Conservation (phyloP, 2,888 invertebrate species). For the Villa cingulata region DNA sequence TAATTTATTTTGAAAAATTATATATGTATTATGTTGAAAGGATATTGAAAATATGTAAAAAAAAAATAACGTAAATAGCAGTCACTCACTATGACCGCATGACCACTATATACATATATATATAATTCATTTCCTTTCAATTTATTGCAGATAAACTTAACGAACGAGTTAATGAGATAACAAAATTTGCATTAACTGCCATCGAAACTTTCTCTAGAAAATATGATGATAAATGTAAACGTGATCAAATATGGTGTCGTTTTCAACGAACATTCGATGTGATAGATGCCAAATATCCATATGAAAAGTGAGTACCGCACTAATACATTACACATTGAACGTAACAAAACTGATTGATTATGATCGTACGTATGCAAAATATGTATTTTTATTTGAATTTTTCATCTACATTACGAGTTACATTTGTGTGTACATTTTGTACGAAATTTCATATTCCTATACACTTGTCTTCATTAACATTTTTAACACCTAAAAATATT, state of each 20-base stretch:
- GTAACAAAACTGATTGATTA: too few relatives aligned
- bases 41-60: too few relatives aligned
- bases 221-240: conserved; percentile 11
- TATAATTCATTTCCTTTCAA: not conserved
- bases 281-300: conserved; percentile 13
- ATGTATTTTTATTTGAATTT: too few relatives aligned
- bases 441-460: not conserved
- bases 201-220: conserved; percentile 14
- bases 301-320: conserved; percentile 9
- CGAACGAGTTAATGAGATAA: conserved; percentile 36
- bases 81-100: too few relatives aligned
- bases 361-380: too few relatives aligned
- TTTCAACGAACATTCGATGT: conserved; percentile 11
- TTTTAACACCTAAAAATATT: not conserved
- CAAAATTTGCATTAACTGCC: conserved; percentile 38
- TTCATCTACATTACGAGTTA: too few relatives aligned
- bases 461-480: too few relatives aligned
- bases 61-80: too few relatives aligned
- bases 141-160: conserved; percentile 26
- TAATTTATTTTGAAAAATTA: too few relatives aligned
- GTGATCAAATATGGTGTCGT: conserved; percentile 14
- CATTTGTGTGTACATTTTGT: not conserved
- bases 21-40: too few relatives aligned
- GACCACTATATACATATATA: too few relatives aligned
- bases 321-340: not conserved